Percentiles rank a stretch among this genome's conserved stretches.
Evolutionary conservation across 2,113 vertebrate genomes (phyloP).

Genomic region (Callipepla squamata): DNA sequence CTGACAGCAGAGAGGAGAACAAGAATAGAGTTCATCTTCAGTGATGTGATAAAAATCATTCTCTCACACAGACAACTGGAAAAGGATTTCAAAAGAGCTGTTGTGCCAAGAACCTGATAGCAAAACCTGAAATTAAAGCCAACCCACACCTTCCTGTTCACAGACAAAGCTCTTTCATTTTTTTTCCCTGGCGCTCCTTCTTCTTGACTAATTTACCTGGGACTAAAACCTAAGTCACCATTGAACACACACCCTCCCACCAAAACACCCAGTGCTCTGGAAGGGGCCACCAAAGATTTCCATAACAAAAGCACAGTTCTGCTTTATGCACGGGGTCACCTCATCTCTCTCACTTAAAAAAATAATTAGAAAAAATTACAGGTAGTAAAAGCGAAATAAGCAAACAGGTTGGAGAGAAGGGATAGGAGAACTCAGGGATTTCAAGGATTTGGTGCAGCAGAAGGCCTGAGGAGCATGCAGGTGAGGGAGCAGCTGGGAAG

Average conservation of each 20-base stretch:
- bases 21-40: slow-evolving; percentile 37
- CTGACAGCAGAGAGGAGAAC: slow-evolving; percentile 25
- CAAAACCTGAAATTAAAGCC: slow-evolving; percentile 45
- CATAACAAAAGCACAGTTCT: neutral
- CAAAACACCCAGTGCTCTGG: neutral
- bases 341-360: neutral
- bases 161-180: slow-evolving; percentile 16
- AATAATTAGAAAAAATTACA: neutral
- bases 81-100: slow-evolving; percentile 35
- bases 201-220: slow-evolving; percentile 5
- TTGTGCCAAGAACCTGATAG: slow-evolving; percentile 46
- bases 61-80: slow-evolving; percentile 8
- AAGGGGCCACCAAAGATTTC: neutral
- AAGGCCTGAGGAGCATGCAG: neutral
- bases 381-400: neutral
- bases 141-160: slow-evolving; percentile 34
- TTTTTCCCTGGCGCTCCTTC: neutral
- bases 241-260: neutral
- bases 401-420: neutral
- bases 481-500: neutral
- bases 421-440: neutral
- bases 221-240: neutral
- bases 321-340: neutral
- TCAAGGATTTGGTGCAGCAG: neutral
- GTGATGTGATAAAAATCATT: slow-evolving; percentile 28